phyloP scores from a whole-genome alignment of 1,140 invertebrate genomes.

The Neotoxoptera formosana region DNA sequence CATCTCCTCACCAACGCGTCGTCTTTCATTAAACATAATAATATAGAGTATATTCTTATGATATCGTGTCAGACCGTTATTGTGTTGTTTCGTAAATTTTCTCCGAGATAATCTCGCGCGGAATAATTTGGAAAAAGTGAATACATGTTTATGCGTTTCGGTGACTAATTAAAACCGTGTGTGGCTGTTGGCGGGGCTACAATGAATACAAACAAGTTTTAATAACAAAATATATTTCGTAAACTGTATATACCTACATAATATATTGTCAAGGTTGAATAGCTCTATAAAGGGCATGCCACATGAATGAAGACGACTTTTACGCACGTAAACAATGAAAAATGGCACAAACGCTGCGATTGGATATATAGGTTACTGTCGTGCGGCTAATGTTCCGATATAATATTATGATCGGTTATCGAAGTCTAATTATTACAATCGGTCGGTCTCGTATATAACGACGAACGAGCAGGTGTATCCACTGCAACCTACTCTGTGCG shows the following conservation, averaged over 20 bases:
- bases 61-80: background rate
- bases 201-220: constrained; percentile 30
- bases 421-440: constrained; percentile 26
- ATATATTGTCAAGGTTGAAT: constrained; percentile 40
- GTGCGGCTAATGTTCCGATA: background rate
- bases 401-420: background rate
- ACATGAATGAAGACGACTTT: constrained; percentile 13
- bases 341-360: background rate
- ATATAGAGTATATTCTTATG: background rate
- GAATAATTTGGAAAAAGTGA: constrained; percentile 4
- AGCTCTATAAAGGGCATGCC: background rate
- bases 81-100: background rate
- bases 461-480: constrained; percentile 19
- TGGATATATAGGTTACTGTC: constrained; percentile 10
- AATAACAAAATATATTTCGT: constrained; percentile 25
- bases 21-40: background rate
- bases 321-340: constrained; percentile 7
- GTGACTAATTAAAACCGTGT: background rate
- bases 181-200: background rate
- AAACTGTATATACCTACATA: too few relatives aligned
- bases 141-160: background rate
- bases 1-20: background rate
- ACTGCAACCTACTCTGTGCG: background rate
- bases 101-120: background rate
- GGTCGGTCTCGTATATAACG: background rate